Percentiles rank a stretch among this genome's conserved stretches.
Conservation (phyloP, 2,888 invertebrate species). For the Piscicola geometra region DNA sequence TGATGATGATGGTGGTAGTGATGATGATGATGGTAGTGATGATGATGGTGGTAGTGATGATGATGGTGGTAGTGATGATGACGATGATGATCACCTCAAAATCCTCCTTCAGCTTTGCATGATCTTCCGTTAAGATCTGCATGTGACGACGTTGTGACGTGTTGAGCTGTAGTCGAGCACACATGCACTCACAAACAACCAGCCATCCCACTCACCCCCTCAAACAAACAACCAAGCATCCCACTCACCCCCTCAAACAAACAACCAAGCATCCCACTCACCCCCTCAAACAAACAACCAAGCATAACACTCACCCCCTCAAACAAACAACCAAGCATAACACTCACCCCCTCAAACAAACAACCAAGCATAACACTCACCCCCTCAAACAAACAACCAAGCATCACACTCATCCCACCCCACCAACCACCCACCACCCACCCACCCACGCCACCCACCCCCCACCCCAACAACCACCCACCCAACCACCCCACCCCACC, state of each 20-base stretch:
- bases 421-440: background rate
- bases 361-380: background rate
- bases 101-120: slow-evolving; percentile 1
- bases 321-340: background rate
- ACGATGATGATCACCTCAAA: background rate
- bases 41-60: too few species aligned
- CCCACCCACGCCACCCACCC: too few species aligned
- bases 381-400: background rate
- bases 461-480: too few species aligned
- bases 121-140: background rate
- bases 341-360: too few species aligned
- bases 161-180: background rate
- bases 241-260: background rate
- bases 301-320: background rate
- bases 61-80: too few species aligned
- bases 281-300: background rate
- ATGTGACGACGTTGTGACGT: background rate
- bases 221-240: background rate
- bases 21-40: too few species aligned
- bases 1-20: too few species aligned
- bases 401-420: too few species aligned
- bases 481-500: too few species aligned
- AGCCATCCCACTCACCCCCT: background rate
- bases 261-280: background rate
- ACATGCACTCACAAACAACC: background rate